Percentiles rank a stretch among this genome's conserved stretches.
These are phyloP conservation scores for Aphelenchoides fujianensis DNA, from an alignment of 1,140 invertebrate species.

Conservation along the genomic window DNA sequence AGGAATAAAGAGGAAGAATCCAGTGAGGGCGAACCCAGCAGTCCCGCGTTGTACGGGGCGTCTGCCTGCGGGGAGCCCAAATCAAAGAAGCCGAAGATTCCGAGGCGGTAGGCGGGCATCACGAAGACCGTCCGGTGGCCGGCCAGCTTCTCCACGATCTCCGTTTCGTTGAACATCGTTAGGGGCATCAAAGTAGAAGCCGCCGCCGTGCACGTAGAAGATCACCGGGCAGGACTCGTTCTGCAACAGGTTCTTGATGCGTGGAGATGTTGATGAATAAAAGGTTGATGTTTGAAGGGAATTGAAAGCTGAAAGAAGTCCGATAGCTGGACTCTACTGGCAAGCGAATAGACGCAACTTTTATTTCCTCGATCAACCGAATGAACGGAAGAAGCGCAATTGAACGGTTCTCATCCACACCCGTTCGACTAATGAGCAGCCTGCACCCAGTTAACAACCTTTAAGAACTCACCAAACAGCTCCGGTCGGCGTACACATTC, in stretches of 20 bases:
- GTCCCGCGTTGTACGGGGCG: background rate
- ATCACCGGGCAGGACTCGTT: constrained; percentile 19
- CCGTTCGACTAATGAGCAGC: too few relatives aligned
- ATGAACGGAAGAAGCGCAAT: too few relatives aligned
- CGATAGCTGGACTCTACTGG: too few relatives aligned
- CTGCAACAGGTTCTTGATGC: background rate
- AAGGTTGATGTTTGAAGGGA: too few relatives aligned
- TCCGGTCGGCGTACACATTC: constrained; percentile 1
- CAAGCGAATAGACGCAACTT: too few relatives aligned
- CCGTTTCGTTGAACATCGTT: constrained; percentile 19
- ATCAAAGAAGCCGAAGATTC: constrained; percentile 26
- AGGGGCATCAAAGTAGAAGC: constrained; percentile 19
- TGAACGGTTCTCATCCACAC: too few relatives aligned
- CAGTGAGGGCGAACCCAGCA: background rate
- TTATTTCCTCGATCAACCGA: too few relatives aligned
- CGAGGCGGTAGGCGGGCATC: constrained; percentile 14
- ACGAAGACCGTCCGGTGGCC: background rate
- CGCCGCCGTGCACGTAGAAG: constrained; percentile 29
- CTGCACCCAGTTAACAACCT: too few relatives aligned
- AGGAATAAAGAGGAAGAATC: constrained; percentile 19
- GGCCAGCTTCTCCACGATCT: constrained; percentile 15
- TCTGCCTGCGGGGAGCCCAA: background rate
- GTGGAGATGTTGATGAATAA: background rate
- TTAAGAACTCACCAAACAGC: constrained; percentile 9
- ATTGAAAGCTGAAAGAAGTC: too few relatives aligned